phyloP scores from a whole-genome alignment of 2,113 vertebrate species.

The Notarius quadriscutis region DNA sequence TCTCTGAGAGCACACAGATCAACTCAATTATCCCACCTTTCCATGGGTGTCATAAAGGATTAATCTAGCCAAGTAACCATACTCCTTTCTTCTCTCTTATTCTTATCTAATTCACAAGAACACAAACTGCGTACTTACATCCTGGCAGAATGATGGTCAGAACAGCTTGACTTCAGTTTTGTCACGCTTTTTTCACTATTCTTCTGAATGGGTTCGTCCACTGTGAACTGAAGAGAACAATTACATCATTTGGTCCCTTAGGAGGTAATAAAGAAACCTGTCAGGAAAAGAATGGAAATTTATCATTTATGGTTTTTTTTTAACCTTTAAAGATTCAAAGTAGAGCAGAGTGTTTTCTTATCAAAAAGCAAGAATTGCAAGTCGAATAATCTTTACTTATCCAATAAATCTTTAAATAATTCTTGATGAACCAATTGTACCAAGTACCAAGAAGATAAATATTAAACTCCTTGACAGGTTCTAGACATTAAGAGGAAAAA shows the following conservation, averaged over 20 bases:
- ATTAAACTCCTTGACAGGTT: background rate
- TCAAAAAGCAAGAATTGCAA: background rate
- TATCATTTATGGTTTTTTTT: background rate
- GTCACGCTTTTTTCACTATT: background rate
- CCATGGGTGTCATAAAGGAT: conserved; percentile 5
- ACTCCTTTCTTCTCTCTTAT: background rate
- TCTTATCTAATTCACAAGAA: background rate
- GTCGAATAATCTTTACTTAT: background rate
- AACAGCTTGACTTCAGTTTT: background rate
- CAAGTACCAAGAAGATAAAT: background rate
- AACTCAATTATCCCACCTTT: background rate
- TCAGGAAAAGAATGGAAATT: background rate
- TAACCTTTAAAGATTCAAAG: background rate
- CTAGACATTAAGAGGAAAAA: background rate
- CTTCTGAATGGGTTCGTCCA: background rate
- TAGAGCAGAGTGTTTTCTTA: background rate
- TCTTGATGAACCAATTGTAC: background rate
- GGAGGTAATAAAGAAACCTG: background rate
- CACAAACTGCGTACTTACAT: background rate
- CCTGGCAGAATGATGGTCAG: conserved; percentile 6
- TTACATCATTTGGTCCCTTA: background rate
- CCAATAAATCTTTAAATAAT: background rate
- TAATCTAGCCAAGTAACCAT: background rate
- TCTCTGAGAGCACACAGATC: background rate
- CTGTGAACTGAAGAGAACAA: background rate